Conservation (phyloP, 2,113 vertebrate species). For the Cyprinodon tularosa region DNA sequence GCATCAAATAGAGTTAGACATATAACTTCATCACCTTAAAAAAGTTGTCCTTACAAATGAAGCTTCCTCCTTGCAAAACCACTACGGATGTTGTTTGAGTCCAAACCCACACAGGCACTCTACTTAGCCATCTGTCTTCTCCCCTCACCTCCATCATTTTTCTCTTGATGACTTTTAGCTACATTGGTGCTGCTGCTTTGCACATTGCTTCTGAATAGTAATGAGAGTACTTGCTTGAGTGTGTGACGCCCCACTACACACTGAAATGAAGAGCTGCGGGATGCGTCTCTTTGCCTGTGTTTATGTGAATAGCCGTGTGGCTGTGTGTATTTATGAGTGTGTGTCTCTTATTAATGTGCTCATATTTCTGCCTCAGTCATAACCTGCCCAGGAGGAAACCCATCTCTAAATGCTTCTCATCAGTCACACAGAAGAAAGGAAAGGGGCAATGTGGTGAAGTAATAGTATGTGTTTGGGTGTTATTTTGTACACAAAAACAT, state of each 20-base stretch:
- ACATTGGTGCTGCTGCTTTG: constrained; percentile 26
- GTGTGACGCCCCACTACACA: constrained; percentile 22
- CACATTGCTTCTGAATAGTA: constrained; percentile 22
- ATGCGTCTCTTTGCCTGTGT: neutral
- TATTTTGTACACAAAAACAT: neutral
- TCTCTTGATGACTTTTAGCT: constrained; percentile 5
- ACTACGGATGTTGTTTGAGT: neutral
- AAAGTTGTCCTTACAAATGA: neutral
- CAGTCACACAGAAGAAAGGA: constrained; percentile 14
- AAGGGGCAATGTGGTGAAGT: neutral
- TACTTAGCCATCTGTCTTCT: constrained; percentile 18
- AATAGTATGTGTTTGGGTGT: neutral
- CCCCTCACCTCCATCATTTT: constrained; percentile 24
- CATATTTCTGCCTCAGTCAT: constrained; percentile 38
- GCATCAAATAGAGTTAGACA: neutral
- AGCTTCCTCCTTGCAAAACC: neutral
- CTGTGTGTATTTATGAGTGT: constrained; percentile 10
- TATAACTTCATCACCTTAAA: neutral
- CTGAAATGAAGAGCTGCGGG: constrained; percentile 10
- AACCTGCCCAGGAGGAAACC: constrained; percentile 20
- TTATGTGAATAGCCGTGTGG: neutral
- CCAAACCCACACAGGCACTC: neutral
- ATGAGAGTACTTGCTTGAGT: constrained; percentile 4
- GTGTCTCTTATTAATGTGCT: constrained; percentile 43
- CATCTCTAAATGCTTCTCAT: constrained; percentile 40